phyloP scores from a whole-genome alignment of 2,888 invertebrate genomes.

The Ophioninae sp. region DNA sequence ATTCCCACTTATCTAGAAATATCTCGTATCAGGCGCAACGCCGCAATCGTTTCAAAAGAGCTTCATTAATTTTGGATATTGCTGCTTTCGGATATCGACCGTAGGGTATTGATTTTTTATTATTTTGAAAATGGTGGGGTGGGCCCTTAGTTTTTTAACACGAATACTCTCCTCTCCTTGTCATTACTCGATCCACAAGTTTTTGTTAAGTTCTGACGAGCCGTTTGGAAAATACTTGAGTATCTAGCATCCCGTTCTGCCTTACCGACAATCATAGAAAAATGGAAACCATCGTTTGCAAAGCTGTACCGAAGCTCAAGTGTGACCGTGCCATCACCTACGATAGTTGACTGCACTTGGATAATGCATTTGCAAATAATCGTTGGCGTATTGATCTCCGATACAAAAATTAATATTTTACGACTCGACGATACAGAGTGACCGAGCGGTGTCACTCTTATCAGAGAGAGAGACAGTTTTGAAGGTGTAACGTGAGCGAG shows the following conservation, averaged over 20 bases:
- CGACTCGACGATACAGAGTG: background rate
- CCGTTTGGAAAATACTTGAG: too few species aligned
- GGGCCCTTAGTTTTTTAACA: too few species aligned
- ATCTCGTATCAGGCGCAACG: conserved; percentile 7
- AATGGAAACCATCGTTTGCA: background rate
- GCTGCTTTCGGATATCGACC: background rate
- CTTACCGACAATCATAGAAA: background rate
- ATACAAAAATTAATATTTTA: background rate
- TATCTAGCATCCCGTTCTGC: too few species aligned
- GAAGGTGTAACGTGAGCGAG: conserved; percentile 51
- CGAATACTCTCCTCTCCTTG: too few species aligned
- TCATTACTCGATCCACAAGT: too few species aligned
- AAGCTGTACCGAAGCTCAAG: background rate
- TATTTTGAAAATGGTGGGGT: too few species aligned
- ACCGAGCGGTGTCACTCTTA: background rate
- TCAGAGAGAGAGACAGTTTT: conserved; percentile 28
- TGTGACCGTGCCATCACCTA: background rate
- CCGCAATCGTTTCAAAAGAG: background rate
- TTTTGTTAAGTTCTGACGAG: too few species aligned
- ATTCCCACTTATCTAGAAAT: conserved; percentile 74
- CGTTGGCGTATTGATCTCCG: conserved; percentile 28
- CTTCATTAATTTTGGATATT: background rate
- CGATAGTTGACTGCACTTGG: background rate
- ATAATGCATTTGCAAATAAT: background rate
- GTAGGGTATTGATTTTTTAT: background rate